These are phyloP conservation scores for Silurus lanzhouensis DNA, from an alignment of 2,797 vertebrate species.

Conservation along the genomic window DNA sequence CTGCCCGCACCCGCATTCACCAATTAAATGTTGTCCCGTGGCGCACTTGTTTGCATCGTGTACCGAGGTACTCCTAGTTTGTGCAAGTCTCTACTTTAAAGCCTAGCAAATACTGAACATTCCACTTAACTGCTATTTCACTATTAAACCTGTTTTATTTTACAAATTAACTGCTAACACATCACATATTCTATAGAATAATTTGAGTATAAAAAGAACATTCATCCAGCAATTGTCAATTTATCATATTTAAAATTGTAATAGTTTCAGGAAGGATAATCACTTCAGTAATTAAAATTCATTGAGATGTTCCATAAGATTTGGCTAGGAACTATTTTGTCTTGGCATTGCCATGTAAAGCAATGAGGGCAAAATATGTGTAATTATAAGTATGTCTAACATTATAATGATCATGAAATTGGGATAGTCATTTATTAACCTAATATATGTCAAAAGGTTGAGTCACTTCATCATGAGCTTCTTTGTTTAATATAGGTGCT, in stretches of 20 bases:
- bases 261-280: constrained; percentile 10
- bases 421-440: not conserved
- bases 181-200: not conserved
- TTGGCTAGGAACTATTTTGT: not conserved
- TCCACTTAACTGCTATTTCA: not conserved
- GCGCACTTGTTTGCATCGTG: too few relatives aligned
- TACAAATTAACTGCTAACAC: not conserved
- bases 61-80: too few relatives aligned
- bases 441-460: not conserved
- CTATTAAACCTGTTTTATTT: not conserved
- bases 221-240: not conserved
- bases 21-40: too few relatives aligned
- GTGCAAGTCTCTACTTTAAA: not conserved
- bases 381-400: constrained; percentile 7
- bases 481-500: not conserved
- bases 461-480: constrained; percentile 6
- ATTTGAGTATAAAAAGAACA: not conserved
- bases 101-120: not conserved
- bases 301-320: not conserved
- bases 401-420: not conserved
- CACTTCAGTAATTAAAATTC: not conserved
- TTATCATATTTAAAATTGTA: constrained; percentile 1
- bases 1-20: too few relatives aligned
- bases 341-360: not conserved
- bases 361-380: not conserved